Evolutionary conservation across 2,888 invertebrate genomes (phyloP).

Genomic region (Pammene aurita): DNA sequence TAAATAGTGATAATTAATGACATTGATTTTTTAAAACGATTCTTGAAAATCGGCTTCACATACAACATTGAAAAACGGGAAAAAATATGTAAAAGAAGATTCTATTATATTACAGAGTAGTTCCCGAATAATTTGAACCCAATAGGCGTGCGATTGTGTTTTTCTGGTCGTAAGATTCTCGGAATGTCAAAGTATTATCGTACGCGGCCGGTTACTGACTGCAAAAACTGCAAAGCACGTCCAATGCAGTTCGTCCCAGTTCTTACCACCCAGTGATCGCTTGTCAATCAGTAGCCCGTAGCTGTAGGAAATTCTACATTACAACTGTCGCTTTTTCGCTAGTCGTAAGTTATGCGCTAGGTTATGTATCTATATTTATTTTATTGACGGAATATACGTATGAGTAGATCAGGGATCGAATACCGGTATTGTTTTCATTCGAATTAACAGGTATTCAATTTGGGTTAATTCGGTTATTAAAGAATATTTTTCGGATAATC

Average conservation of each 20-base stretch:
- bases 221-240: constrained; percentile 36
- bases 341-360: too few relatives aligned
- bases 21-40: too few relatives aligned
- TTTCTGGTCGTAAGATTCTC: constrained; percentile 20
- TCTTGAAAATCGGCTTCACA: too few relatives aligned
- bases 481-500: too few relatives aligned
- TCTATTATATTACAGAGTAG: constrained; percentile 29
- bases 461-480: too few relatives aligned
- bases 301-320: constrained; percentile 22
- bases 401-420: too few relatives aligned
- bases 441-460: too few relatives aligned
- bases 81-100: constrained; percentile 1
- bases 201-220: constrained; percentile 12
- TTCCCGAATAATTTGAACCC: constrained; percentile 28
- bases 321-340: constrained; percentile 2
- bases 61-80: neutral
- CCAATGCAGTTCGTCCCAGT: constrained; percentile 37
- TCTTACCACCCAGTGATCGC: constrained; percentile 36
- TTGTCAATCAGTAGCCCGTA: constrained; percentile 26
- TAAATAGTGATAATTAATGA: neutral
- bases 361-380: neutral
- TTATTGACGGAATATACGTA: too few relatives aligned
- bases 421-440: too few relatives aligned
- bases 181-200: constrained; percentile 25
- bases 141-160: constrained; percentile 16